These are phyloP conservation scores for Beris chalybata DNA, from an alignment of 2,888 invertebrate genomes.

Conservation along the genomic window DNA sequence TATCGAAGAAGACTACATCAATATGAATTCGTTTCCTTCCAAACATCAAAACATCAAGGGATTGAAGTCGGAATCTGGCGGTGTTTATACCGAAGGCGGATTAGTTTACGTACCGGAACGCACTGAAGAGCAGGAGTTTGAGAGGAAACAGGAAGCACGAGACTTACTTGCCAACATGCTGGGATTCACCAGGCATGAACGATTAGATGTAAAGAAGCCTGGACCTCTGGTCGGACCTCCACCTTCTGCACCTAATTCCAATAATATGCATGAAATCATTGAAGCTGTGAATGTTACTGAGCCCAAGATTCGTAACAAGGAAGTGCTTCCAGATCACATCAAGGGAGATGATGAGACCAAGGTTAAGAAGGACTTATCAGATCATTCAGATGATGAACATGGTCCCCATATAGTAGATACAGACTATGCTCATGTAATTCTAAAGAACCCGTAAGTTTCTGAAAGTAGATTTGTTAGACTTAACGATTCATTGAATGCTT, in stretches of 20 bases:
- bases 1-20: slow-evolving; percentile 20
- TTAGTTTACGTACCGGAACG: slow-evolving; percentile 59
- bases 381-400: slow-evolving; percentile 58
- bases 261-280: slow-evolving; percentile 34
- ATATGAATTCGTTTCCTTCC: slow-evolving; percentile 32
- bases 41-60: slow-evolving; percentile 26
- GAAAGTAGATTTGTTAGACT: background rate
- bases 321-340: slow-evolving; percentile 52
- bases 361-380: slow-evolving; percentile 53
- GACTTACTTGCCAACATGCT: slow-evolving; percentile 66
- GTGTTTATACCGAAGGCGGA: slow-evolving; percentile 66
- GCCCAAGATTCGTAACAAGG: slow-evolving; percentile 47
- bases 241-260: slow-evolving; percentile 41
- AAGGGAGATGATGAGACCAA: slow-evolving; percentile 48
- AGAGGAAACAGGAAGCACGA: slow-evolving; percentile 59
- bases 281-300: slow-evolving; percentile 8
- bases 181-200: slow-evolving; percentile 85
- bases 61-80: slow-evolving; percentile 36
- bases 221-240: slow-evolving; percentile 70
- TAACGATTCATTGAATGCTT: background rate
- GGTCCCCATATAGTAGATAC: slow-evolving; percentile 70
- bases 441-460: slow-evolving; percentile 69
- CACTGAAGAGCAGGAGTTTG: slow-evolving; percentile 43
- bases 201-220: slow-evolving; percentile 94
- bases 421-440: slow-evolving; percentile 76